phyloP scores from a whole-genome alignment of 64 coral and sea anemone genomes.

The Trachythela sp. region DNA sequence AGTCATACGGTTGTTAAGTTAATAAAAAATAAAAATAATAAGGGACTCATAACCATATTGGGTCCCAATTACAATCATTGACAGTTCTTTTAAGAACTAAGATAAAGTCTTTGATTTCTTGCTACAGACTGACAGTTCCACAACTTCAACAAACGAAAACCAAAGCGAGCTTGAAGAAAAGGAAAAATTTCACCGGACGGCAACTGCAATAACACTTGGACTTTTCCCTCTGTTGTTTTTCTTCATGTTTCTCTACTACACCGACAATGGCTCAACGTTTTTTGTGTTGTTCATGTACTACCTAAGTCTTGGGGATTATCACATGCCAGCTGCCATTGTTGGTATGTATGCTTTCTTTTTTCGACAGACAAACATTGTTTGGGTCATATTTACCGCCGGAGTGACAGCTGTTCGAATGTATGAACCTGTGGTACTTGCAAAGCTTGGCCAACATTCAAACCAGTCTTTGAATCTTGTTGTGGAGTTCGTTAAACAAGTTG shows the following conservation, averaged over 20 bases:
- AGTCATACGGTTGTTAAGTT: too few species aligned
- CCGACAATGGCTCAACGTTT: slow-evolving; percentile 78
- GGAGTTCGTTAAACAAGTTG: slow-evolving; percentile 21
- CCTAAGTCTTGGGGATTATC: slow-evolving; percentile 54
- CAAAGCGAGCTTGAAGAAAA: background rate
- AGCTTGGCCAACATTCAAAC: background rate
- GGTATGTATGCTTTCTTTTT: slow-evolving; percentile 54
- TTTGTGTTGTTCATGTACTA: slow-evolving; percentile 84
- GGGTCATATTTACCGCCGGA: slow-evolving; percentile 78
- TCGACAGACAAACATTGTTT: slow-evolving; percentile 80
- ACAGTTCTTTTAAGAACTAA: too few species aligned
- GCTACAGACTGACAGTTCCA: background rate
- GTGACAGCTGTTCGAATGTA: slow-evolving; percentile 41
- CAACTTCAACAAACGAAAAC: background rate
- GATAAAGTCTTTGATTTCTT: background rate
- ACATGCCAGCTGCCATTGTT: slow-evolving; percentile 53
- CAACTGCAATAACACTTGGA: slow-evolving; percentile 41
- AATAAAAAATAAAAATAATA: too few species aligned
- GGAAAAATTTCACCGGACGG: slow-evolving; percentile 32
- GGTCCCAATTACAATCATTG: too few species aligned
- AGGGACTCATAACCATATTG: too few species aligned
- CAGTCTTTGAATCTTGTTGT: background rate
- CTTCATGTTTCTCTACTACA: slow-evolving; percentile 95
- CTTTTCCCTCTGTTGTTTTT: slow-evolving; percentile 76
- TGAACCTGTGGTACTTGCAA: background rate